Conservation (phyloP, 2,888 invertebrate species). For the Sinopyrophorus schimmeli region DNA sequence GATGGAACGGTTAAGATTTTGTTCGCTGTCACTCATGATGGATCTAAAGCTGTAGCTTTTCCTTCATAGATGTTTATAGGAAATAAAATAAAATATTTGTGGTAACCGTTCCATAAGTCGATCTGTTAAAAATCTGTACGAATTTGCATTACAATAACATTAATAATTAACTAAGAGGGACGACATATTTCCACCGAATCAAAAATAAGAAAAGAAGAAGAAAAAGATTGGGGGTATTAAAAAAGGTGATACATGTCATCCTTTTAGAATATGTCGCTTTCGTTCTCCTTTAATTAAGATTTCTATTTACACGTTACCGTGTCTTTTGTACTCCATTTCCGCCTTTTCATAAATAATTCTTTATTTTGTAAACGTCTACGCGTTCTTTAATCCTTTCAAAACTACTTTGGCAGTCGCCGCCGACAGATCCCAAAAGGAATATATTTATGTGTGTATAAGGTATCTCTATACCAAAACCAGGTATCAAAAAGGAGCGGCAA, state of each 20-base stretch:
- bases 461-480: constrained; percentile 18
- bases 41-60: constrained; percentile 32
- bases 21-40: constrained; percentile 33
- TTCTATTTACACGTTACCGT: constrained; percentile 33
- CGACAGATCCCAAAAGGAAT: constrained; percentile 29
- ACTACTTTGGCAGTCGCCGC: constrained; percentile 29
- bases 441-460: constrained; percentile 13
- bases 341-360: constrained; percentile 39
- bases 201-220: too few species aligned
- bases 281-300: constrained; percentile 33
- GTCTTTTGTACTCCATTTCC: constrained; percentile 30
- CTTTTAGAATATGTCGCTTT: constrained; percentile 20
- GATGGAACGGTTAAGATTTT: constrained; percentile 31
- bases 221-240: too few species aligned
- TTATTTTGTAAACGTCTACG: constrained; percentile 40
- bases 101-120: too few species aligned
- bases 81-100: constrained; percentile 31
- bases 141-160: too few species aligned
- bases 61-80: constrained; percentile 31
- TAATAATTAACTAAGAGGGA: too few species aligned
- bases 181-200: too few species aligned
- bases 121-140: too few species aligned
- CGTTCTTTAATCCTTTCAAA: constrained; percentile 37
- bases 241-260: constrained; percentile 15
- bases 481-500: constrained; percentile 27